Evolutionary conservation across 2,113 vertebrate species (phyloP), one percentile per base, ranked within the genome.

Genomic region (Saccopteryx bilineata): DNA sequence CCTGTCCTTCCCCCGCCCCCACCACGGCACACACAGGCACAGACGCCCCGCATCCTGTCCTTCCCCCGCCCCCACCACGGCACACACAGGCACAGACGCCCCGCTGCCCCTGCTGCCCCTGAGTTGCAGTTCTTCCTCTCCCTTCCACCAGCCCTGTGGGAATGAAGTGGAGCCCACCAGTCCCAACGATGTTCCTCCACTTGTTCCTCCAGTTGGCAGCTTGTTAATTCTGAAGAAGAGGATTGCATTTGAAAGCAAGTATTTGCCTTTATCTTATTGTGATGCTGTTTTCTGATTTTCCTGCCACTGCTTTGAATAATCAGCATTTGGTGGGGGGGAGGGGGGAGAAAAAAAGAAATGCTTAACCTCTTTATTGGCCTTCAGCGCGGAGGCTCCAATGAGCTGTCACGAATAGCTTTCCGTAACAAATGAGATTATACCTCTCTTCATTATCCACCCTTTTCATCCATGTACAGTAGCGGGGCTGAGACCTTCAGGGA

Each of bases 361-460:
- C 87, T 96, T 92, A 97, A 79, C 94, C 96, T 88, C 54, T 96
- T 95, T 78, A 48, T 71, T 84, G 87, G 85, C 96, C 97, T 96
- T 98, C 39, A 56, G 72, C 50, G 26, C 79, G 72, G 94, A 31
- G 86, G 82, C 94, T 97, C 97, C 97, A 97, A 93, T 63, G 90
- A 98, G 81, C 97, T 98, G 97, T 97, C 97, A 97, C 87, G 91
- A 98, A 96, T 92, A 95, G 66, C 82, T 71, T 90, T 96, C 97
- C 61, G 74, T 96, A 96, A 95, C 96, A 95, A 98, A 98, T 94
- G 94, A 97, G 97, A 97, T 98, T 97, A 97, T 90, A 66, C 92
- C 95, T 91, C 92, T 98, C 94, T 93, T 96, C 96, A 95, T 98
- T 96, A 97, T 94, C 95, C 96, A 93, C 71, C 87, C 96, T 97